A percentile compares a stretch with the other conserved stretches of the same genome.
phyloP scores from a whole-genome alignment of 2,113 vertebrate species.

The Naja naja region DNA sequence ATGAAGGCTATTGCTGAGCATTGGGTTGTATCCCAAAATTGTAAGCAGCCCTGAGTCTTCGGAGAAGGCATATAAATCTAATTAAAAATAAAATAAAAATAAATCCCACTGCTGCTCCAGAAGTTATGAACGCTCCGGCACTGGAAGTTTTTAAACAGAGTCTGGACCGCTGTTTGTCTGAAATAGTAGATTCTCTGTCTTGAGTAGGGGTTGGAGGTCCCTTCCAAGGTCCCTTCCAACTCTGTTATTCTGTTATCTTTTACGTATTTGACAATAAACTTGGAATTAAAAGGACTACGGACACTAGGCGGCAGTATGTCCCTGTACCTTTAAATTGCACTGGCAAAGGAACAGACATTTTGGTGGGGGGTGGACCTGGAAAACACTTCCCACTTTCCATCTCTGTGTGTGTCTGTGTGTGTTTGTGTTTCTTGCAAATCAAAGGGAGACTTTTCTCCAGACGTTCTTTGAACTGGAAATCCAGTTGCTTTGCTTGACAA shows the following conservation, averaged over 20 bases:
- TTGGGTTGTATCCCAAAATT: too few relatives aligned
- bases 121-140: fast-evolving
- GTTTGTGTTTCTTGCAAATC: not conserved
- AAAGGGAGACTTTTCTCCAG: not conserved
- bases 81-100: too few relatives aligned
- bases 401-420: not conserved
- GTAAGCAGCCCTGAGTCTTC: too few relatives aligned
- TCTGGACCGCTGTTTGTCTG: not conserved
- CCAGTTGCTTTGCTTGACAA: not conserved
- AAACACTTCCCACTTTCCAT: not conserved
- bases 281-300: not conserved
- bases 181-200: not conserved
- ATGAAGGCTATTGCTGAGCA: too few relatives aligned
- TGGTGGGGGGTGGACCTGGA: not conserved
- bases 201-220: not conserved
- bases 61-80: too few relatives aligned
- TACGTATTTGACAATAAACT: not conserved
- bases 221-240: not conserved
- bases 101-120: not conserved
- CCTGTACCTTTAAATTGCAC: not conserved
- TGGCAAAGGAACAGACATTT: not conserved
- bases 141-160: not conserved
- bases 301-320: not conserved
- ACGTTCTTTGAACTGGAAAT: not conserved
- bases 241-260: not conserved